Conservation (phyloP, 2,113 vertebrate species). For the Cettia cetti region DNA sequence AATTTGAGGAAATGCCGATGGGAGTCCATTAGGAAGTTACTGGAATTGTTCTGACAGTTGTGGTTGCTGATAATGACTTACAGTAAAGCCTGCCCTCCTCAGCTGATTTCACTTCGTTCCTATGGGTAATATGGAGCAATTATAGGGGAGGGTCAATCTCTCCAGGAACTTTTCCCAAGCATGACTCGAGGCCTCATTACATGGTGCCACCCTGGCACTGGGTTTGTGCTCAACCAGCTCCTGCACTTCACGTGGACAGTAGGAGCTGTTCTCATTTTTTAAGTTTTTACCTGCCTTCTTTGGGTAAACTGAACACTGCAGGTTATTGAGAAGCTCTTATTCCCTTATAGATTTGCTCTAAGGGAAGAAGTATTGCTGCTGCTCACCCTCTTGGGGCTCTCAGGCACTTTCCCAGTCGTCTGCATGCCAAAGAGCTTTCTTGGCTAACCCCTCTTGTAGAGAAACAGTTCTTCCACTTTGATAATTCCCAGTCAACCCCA, state of each 20-base stretch:
- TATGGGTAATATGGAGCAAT: conserved; percentile 56
- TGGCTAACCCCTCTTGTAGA: conserved; percentile 5
- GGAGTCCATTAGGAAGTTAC: conserved; percentile 74
- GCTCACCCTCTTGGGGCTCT: conserved; percentile 11
- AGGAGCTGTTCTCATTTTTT: not conserved
- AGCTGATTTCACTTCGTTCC: conserved; percentile 18
- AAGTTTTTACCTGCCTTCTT: not conserved
- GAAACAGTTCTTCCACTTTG: not conserved
- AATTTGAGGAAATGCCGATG: conserved; percentile 9
- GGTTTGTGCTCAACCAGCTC: not conserved
- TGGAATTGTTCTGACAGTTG: conserved; percentile 70
- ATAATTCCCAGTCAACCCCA: not conserved
- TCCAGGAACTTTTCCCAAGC: conserved; percentile 11
- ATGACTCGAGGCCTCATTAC: not conserved
- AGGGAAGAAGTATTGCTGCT: conserved; percentile 16
- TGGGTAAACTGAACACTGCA: not conserved
- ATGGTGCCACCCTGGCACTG: not conserved
- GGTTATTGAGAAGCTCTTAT: not conserved
- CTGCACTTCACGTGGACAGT: not conserved
- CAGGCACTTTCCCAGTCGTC: not conserved
- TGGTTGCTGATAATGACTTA: conserved; percentile 71
- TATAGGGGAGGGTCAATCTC: not conserved
- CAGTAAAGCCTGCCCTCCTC: conserved; percentile 56
- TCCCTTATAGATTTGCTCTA: conserved; percentile 29
- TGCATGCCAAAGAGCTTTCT: conserved; percentile 61